Base-by-base conservation (phyloP, 2,797 vertebrate species). In the Borostomias antarcticus region DNA sequence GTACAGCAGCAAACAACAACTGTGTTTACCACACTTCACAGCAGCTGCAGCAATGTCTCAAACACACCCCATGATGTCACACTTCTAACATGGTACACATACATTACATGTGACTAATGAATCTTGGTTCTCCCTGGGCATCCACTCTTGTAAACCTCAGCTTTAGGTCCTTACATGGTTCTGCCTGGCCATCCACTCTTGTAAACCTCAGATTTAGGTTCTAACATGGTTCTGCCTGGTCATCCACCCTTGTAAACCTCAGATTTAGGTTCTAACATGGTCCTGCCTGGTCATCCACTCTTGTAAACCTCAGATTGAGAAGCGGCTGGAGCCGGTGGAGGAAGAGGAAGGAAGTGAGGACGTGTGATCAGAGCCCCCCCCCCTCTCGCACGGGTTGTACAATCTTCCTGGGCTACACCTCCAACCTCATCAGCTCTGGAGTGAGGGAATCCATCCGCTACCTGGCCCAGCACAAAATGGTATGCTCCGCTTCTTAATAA, bases 361-460 rank as follows among this genome's bases (percentile, higher is more conserved):
- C n/a, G 40, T 45, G 3, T 74, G 29, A 77, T 76, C 30, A 75
- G 86, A 66, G 19, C n/a, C 15, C 33, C 43, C 78, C 70, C 8
- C 15, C 51, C 2, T 3, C 4, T 1, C 77, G 72, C 4, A 81
- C 78, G 0, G 94, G 93, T 67, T 98, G 96, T 77, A 95, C 94
- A 76, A 95, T 98, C 54, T 97, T 96, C 76, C 80, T 98, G 74
- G 96, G 95, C 23, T 97, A 95, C 86, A 98, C 96, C 3, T 98
- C 96, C 57, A 98, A 97, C 82, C 94, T 98, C 68, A 94, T 97
- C 85, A 96, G 95, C 85, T 96, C 95, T 0, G 96, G 96, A n/a
- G 80, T 96, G 30, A 86, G 96, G 5, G 96, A 97, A 87, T 93
- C 80, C 74, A 95, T 97, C 75, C 94, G 95, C 15, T 97, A 95